Evolutionary conservation across 2,888 invertebrate species (phyloP).

Genomic region (Philaethria dido): DNA sequence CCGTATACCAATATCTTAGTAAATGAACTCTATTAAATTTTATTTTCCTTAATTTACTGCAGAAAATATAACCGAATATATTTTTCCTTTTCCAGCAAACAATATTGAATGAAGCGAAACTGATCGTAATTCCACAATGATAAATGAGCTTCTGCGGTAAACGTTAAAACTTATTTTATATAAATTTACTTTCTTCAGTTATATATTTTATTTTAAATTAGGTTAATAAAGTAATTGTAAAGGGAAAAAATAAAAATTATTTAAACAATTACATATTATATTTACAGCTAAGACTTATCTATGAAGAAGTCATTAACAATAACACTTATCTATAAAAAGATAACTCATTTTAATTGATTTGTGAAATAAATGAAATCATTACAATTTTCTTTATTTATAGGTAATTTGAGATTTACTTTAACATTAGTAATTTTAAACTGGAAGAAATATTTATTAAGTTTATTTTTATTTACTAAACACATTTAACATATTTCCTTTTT

Average conservation of each 20-base stretch:
- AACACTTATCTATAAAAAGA: no score
- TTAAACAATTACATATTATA: no score
- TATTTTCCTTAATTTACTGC: background rate
- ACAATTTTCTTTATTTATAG: no score
- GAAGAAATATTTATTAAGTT: no score
- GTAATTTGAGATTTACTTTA: no score
- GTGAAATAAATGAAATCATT: no score
- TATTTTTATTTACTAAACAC: no score
- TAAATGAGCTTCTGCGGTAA: background rate
- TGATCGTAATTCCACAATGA: background rate
- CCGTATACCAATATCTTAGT: background rate
- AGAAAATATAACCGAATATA: background rate
- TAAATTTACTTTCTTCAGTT: background rate
- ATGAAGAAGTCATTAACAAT: no score
- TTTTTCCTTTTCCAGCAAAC: background rate
- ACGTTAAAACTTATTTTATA: background rate
- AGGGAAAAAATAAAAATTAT: background rate
- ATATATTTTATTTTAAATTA: background rate
- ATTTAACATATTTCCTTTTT: no score
- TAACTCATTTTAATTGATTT: no score
- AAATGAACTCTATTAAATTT: background rate
- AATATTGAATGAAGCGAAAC: background rate
- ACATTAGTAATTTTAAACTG: no score
- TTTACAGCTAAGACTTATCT: no score
- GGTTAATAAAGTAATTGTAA: background rate